Base-by-base conservation (phyloP, 2,888 invertebrate species). In the Mamestra brassicae region DNA sequence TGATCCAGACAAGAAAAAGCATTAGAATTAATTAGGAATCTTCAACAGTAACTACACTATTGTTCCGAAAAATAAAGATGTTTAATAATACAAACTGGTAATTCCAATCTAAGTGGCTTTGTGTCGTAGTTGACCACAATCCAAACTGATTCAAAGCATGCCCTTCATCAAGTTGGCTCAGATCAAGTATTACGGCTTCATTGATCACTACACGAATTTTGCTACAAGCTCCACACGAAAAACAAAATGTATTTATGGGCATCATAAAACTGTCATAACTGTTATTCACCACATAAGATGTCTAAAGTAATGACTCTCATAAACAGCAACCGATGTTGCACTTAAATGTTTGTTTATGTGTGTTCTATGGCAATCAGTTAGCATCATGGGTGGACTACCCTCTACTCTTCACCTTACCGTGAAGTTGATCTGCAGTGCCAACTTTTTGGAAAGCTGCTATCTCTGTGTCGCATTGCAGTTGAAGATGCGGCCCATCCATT, bases 61-160 rank as follows among this genome's bases (percentile, higher is more conserved):
- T 15, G 4, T 34, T 42, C 57, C 26, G 63, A 71, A 13, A 34
- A 72, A 65, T 68, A 38, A 10, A 15, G 17, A 63, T 17, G 13
- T 34, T 78, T 66, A 42, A 60, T 71, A 64, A 65, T 68, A 58
- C 67, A 54, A 68, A 50, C 61, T 72, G 45, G 58, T 78, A 63
- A 64, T 60, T 36, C 63, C 47, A 58, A 42, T 17, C 50, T 45
- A 52, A 66, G 66, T 64, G 55, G 52, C 38, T 60, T 60, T 26
- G n/a, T 71, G 64, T 57, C 60, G 26, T 61, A 55, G 64, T 78
- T 62, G 58, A 74, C 71, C 66, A 77, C 69, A 77, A 75, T 72
- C 57, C 11, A 55, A 63, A 55, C 50, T 42, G 57, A 38, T 76
- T 64, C 50, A 60, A 69, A 70, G 42, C 60, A 26, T 73, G 54